phyloP scores from a whole-genome alignment of 2,797 vertebrate species.

The Eulemur albifrons region DNA sequence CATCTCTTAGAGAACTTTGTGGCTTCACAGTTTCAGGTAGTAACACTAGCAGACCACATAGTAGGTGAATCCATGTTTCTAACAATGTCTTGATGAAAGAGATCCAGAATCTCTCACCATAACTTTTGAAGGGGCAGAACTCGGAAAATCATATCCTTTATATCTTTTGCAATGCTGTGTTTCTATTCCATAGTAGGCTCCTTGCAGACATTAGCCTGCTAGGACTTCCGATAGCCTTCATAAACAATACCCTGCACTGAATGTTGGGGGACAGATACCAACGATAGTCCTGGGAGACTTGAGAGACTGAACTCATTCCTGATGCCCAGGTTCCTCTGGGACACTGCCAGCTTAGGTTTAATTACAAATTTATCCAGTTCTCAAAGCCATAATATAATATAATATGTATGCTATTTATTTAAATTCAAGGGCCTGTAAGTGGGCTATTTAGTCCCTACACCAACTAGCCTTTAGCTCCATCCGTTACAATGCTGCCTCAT shows the following conservation, averaged over 20 bases:
- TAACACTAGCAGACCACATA: neutral
- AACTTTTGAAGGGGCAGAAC: neutral
- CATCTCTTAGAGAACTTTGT: slow-evolving; percentile 25
- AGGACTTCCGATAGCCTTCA: neutral
- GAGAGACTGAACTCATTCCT: neutral
- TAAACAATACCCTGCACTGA: neutral
- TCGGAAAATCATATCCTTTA: neutral
- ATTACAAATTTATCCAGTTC: neutral
- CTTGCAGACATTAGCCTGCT: neutral
- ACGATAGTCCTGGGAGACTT: neutral
- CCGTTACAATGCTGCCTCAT: neutral
- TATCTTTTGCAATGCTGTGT: neutral
- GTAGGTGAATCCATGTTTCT: neutral
- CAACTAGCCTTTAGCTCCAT: neutral
- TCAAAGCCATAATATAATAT: neutral
- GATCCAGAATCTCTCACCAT: neutral
- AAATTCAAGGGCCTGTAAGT: neutral
- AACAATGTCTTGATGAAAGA: neutral
- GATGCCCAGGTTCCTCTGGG: neutral
- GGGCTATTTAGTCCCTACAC: neutral
- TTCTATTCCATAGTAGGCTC: neutral
- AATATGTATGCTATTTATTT: neutral
- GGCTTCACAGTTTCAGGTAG: neutral
- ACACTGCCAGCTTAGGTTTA: neutral
- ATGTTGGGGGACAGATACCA: neutral